Base-by-base conservation (phyloP, 2,888 invertebrate species). In the Drosophila imparisetae region DNA sequence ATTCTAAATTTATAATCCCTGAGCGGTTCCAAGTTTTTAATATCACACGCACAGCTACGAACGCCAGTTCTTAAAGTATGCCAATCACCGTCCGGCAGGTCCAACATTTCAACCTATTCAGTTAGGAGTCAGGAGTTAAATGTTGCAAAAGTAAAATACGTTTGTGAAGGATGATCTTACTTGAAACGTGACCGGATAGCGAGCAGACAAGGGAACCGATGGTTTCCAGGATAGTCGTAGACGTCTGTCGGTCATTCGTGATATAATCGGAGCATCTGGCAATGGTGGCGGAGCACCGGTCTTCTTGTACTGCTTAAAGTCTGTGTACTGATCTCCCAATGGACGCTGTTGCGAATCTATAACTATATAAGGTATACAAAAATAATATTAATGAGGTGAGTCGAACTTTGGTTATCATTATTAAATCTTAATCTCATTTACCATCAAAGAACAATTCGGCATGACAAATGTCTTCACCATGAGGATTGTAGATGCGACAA, bases 1-100 rank as follows among this genome's bases (percentile, higher is more conserved):
- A 99, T 95, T 71, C 99, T 95, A 94, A 99, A 98, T 92, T 97
- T 96, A 94, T 99, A 99, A 93, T 99, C 98, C 76, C 97, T 95
- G 94, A 97, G 97, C 1, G 99, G 98, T 90, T 97, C 96, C 76
- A 99, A 94, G 92, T 98, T 97, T 76, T 96, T 95, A 69, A 98
- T 96, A 91, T 98, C 98, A 93, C 97, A 98, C 40, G 96, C 96
- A 92, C 98, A 98, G 77, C 97, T 97, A 72, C 98, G 95, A 18
- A 98, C 95, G 4, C 97, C 97, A 1, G 96, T 95, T 79, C 96
- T 95, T 0, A 97, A 96, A 0, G 97, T 97, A 91, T 96, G 96
- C 99, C 99, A 99, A 86, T 98, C 97, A 38, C 97, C 98, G 88
- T 96, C 96, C 0, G 98, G 98, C 63, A 97, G 93, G 92, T 98